Percentiles rank a stretch among this genome's conserved stretches.
These are phyloP conservation scores for Noctua fimbriata DNA, from an alignment of 2,888 invertebrate genomes.

Conservation along the genomic window DNA sequence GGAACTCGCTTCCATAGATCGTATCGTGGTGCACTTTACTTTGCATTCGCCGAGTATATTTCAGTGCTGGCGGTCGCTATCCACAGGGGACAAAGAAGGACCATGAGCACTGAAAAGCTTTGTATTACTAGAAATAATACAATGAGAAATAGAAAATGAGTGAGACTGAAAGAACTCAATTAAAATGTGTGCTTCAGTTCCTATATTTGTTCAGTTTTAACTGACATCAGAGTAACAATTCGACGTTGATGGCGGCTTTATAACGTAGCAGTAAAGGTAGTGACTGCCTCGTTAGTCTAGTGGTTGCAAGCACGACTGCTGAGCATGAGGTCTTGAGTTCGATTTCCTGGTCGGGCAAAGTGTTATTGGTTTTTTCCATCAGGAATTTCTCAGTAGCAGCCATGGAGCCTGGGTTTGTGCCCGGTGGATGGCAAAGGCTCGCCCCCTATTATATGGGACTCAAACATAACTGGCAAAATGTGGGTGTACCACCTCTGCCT, in stretches of 20 bases:
- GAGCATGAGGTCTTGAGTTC: too few species aligned
- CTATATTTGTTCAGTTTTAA: not conserved
- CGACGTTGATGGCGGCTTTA: not conserved
- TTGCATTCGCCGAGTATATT: slow-evolving; percentile 49
- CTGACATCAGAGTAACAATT: not conserved
- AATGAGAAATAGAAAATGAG: slow-evolving; percentile 10
- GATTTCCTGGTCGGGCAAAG: too few species aligned
- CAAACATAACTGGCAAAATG: too few species aligned
- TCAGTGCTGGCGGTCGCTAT: slow-evolving; percentile 12
- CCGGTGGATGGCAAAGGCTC: too few species aligned
- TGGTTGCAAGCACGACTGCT: too few species aligned
- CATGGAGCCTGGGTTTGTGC: too few species aligned
- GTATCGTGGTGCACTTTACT: slow-evolving; percentile 44
- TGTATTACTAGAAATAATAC: slow-evolving; percentile 3
- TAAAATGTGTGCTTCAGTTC: not conserved
- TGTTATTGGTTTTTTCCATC: too few species aligned
- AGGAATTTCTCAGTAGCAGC: too few species aligned
- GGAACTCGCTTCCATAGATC: slow-evolving; percentile 34
- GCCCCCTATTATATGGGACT: too few species aligned
- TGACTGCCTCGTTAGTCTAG: too few species aligned
- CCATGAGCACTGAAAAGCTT: slow-evolving; percentile 37
- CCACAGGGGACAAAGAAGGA: slow-evolving; percentile 19
- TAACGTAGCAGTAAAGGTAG: not conserved
- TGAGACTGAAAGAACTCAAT: slow-evolving; percentile 1
- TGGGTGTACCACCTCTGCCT: too few species aligned